A percentile compares a stretch with the other conserved stretches of the same genome.
phyloP scores from a whole-genome alignment of 2,888 invertebrate species.

The Stomorhina lunata region DNA sequence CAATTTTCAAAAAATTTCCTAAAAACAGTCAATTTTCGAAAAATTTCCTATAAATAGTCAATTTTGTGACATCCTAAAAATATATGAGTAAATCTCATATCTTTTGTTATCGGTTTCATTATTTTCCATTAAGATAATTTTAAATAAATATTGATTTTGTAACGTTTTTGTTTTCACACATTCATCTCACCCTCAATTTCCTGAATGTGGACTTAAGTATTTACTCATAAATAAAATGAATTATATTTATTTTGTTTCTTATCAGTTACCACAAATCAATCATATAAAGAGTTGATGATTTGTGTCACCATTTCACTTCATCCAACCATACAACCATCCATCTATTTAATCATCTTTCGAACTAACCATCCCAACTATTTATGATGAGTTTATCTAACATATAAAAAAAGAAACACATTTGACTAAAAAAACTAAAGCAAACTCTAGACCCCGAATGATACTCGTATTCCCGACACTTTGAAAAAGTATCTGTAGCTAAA shows the following conservation, averaged over 20 bases:
- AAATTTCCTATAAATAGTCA: no score
- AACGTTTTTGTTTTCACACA: slow-evolving; percentile 44
- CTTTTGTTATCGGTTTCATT: not conserved
- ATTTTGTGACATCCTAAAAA: no score
- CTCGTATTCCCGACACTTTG: no score
- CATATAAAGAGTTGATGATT: slow-evolving; percentile 62
- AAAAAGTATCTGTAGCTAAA: slow-evolving; percentile 9
- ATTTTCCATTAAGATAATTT: slow-evolving; percentile 47
- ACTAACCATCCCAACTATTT: no score
- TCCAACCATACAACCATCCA: slow-evolving; percentile 21
- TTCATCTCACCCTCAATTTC: slow-evolving; percentile 36
- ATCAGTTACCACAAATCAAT: slow-evolving; percentile 61
- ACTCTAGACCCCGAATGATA: no score
- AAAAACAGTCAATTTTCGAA: no score
- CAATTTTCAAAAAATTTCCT: no score
- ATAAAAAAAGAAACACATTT: not conserved
- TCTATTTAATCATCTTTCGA: not conserved
- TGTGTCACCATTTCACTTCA: slow-evolving; percentile 57
- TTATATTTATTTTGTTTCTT: slow-evolving; percentile 35
- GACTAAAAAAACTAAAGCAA: no score
- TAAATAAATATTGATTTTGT: slow-evolving; percentile 58
- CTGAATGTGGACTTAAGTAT: not conserved
- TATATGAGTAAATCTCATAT: not conserved
- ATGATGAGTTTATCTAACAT: slow-evolving; percentile 7
- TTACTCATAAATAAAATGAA: not conserved